These are phyloP conservation scores for Oasisia sp. DNA, from an alignment of 2,888 invertebrate species.

Conservation along the genomic window DNA sequence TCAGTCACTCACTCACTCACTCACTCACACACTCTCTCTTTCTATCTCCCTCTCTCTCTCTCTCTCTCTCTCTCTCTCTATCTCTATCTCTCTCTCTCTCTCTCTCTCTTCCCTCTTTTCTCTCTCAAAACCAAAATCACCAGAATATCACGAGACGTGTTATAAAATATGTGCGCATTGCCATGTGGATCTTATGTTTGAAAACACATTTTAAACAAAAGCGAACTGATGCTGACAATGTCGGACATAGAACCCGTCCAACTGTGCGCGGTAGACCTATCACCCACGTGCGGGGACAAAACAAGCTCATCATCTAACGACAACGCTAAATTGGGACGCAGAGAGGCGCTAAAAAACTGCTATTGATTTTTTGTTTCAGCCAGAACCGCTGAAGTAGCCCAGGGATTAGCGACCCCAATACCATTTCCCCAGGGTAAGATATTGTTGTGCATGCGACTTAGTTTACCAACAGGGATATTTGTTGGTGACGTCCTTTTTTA, in stretches of 20 bases:
- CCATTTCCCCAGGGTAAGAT: slow-evolving; percentile 12
- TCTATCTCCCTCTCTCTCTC: no score
- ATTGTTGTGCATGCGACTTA: neutral
- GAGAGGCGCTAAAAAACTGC: neutral
- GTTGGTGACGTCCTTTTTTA: no score
- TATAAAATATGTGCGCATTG: neutral
- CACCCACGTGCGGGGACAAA: no score
- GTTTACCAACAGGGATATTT: no score
- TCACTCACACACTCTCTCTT: no score
- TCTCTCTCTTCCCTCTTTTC: no score
- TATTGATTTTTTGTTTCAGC: slow-evolving; percentile 12
- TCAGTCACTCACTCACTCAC: no score
- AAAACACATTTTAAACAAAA: neutral
- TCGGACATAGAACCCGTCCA: neutral
- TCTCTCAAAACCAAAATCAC: no score
- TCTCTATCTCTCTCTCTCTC: no score
- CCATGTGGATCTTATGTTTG: neutral
- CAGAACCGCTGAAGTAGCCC: neutral
- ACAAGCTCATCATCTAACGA: neutral
- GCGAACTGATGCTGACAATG: neutral
- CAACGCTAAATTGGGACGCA: neutral
- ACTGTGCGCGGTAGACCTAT: no score
- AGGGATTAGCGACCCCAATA: slow-evolving; percentile 4
- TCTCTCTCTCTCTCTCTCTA: no score
- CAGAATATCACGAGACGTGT: no score